Conservation (phyloP, 2,888 invertebrate genomes). For the Hirtodrosophila confusa region DNA sequence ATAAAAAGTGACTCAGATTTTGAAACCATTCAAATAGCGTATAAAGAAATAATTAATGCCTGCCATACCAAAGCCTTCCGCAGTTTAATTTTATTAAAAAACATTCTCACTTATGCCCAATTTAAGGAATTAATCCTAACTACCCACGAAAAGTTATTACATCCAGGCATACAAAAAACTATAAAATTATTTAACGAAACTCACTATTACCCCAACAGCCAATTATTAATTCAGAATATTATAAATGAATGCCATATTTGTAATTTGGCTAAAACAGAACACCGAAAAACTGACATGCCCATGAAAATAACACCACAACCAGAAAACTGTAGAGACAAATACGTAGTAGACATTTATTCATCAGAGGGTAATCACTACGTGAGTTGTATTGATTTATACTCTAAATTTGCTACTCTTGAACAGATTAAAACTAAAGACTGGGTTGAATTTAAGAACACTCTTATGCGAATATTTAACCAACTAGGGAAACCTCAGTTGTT, state of each 20-base stretch:
- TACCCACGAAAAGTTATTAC: conserved; percentile 15
- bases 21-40: conserved; percentile 2
- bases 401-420: conserved; percentile 9
- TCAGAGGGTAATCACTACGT: conserved; percentile 13
- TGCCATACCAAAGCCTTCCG: not conserved
- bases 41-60: conserved; percentile 4
- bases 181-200: conserved; percentile 12
- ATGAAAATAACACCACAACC: conserved; percentile 4
- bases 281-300: not conserved
- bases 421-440: conserved; percentile 1
- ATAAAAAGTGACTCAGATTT: conserved; percentile 5
- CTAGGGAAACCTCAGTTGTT: not conserved
- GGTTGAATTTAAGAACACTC: not conserved
- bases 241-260: conserved; percentile 13
- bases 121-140: conserved; percentile 15
- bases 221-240: conserved; percentile 15
- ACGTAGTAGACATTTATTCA: conserved; percentile 4
- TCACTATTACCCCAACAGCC: conserved; percentile 15
- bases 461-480: not conserved
- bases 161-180: conserved; percentile 19
- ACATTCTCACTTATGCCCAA: conserved; percentile 1
- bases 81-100: conserved; percentile 10
- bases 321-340: conserved; percentile 1
- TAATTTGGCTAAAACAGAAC: conserved; percentile 1
- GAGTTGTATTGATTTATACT: conserved; percentile 17